Evolutionary conservation across 2,113 vertebrate species (phyloP).

Genomic region (Tupaia chinensis): DNA sequence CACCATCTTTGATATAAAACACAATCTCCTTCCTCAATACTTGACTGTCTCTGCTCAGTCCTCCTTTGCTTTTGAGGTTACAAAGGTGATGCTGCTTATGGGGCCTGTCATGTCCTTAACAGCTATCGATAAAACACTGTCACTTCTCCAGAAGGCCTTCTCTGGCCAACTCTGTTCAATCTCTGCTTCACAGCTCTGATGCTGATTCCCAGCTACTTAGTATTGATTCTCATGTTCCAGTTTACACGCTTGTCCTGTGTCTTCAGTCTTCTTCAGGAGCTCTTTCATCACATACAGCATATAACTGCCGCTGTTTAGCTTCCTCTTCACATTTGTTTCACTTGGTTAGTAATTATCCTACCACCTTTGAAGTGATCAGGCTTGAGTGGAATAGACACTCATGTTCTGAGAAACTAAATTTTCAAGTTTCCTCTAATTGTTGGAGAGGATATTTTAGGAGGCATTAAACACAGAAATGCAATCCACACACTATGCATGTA

Average conservation of each 20-base stretch:
- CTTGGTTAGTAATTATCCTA: neutral
- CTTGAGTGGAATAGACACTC: neutral
- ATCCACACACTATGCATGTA: neutral
- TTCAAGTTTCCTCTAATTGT: neutral
- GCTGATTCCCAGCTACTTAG: accelerated
- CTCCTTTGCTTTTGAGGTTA: neutral
- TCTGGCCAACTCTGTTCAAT: neutral
- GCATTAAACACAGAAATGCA: neutral
- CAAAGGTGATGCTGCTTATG: neutral
- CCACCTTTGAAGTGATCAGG: neutral
- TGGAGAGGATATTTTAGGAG: neutral
- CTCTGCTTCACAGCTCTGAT: neutral
- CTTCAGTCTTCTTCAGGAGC: neutral
- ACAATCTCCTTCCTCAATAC: neutral
- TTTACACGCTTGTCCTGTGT: neutral
- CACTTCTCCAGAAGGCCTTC: neutral
- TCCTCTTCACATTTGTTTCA: neutral
- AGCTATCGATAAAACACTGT: neutral
- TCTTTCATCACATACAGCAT: neutral
- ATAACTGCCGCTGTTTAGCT: neutral
- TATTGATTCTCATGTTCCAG: neutral
- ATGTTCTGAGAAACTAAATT: neutral
- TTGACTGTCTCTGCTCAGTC: neutral
- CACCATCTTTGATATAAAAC: neutral
- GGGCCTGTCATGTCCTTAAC: neutral